Evolutionary conservation across 2,888 invertebrate genomes (phyloP), one percentile per base, ranked within the genome.

Genomic region (Ecdyonurus torrentis): DNA sequence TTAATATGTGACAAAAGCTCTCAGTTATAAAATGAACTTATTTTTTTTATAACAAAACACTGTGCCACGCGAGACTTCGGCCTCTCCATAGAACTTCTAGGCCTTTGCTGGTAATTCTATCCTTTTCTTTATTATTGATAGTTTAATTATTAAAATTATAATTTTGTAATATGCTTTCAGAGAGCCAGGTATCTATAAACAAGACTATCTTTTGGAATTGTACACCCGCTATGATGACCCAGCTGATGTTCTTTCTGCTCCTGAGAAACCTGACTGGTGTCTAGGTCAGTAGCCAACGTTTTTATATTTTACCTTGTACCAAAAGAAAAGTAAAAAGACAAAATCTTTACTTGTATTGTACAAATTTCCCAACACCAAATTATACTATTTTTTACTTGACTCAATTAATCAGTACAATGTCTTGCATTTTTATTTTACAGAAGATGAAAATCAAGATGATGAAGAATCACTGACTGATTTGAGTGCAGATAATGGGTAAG

Each of bases 171-270:
- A 25, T 18, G 52, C 18, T 66, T 70, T 69, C 65, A 84, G 99
- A 66, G 87, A 90, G 0, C 94, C 96, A 1, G 99, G 99, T 22
- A 99, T 99, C 70, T 99, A 99, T 76, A 99, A 99, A 74, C 85
- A 84, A 67, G 96, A 97, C 72, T 99, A 99, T 73, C 81, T 99
- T 62, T 78, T 83, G 69, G 96, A 96, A 75, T 75, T 99, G 25
- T 95, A 85, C 72, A 77, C 77, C 64, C 80, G 91, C 1, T 95
- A 88, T 72, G 93, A 87, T 67, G 88, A 86, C 69, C 76, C 76
- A 53, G 86, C 83, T 25, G 82, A 78, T 62, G 85, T 82, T 69
- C 84, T 84, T 0, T 80, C 81, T 0, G 85, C 94, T 1, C 95
- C 96, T 0, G 73, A 78, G 1, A 76, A 86, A 63, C 98, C 97